Evolutionary conservation across 2,888 invertebrate species (phyloP).

Genomic region (Polyploca ridens): DNA sequence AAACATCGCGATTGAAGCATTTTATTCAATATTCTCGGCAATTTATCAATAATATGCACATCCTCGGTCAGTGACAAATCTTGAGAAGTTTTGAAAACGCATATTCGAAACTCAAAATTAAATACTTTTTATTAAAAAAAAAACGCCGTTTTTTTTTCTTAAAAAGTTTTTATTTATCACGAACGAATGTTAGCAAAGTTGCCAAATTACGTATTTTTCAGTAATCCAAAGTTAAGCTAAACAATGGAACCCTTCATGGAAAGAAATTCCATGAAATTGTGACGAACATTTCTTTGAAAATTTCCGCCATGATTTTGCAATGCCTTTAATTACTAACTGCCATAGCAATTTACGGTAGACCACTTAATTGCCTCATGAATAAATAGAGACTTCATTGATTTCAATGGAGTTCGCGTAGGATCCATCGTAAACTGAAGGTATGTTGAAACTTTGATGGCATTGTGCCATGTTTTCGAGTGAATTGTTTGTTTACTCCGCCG

Average conservation of each 20-base stretch:
- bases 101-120: too few relatives aligned
- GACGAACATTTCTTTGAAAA: constrained; percentile 2
- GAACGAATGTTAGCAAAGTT: too few relatives aligned
- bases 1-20: too few relatives aligned
- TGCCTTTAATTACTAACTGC: constrained; percentile 32
- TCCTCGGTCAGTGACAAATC: too few relatives aligned
- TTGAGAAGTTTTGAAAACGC: too few relatives aligned
- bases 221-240: background rate
- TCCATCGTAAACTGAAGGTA: constrained; percentile 13
- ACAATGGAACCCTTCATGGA: background rate
- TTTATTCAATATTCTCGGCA: too few relatives aligned
- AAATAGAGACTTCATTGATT: constrained; percentile 26
- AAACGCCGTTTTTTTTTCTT: too few relatives aligned
- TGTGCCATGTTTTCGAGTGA: constrained; percentile 32
- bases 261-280: background rate
- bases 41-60: too few relatives aligned
- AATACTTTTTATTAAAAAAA: too few relatives aligned
- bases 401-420: constrained; percentile 20
- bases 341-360: constrained; percentile 8
- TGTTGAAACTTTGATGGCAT: constrained; percentile 33
- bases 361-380: constrained; percentile 22
- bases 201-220: too few relatives aligned
- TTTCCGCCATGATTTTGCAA: constrained; percentile 13
- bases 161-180: too few relatives aligned
- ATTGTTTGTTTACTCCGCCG: constrained; percentile 12